phyloP scores from a whole-genome alignment of 1,140 invertebrate genomes.

The Drosophila persimilis region DNA sequence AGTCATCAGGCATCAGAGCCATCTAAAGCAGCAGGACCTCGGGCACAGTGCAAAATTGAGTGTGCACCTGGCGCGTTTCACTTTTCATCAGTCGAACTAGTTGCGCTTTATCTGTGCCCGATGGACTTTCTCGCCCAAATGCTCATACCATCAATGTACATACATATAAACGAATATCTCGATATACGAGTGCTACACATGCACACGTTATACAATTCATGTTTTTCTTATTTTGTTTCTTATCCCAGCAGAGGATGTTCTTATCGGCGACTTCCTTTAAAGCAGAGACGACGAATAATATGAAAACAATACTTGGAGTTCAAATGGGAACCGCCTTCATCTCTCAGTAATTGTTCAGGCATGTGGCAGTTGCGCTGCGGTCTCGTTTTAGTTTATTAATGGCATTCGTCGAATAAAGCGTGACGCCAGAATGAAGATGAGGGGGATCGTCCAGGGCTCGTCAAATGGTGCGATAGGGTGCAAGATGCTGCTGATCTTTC shows the following conservation, averaged over 20 bases:
- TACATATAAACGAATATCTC: constrained; percentile 2
- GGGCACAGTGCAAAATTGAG: no score
- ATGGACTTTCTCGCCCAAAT: constrained; percentile 21
- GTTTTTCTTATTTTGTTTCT: neutral
- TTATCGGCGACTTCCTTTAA: constrained; percentile 48
- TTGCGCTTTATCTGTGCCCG: no score
- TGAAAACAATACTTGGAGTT: constrained; percentile 18
- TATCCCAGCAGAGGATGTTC: constrained; percentile 40
- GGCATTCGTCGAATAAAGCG: constrained; percentile 30
- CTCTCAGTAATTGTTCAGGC: constrained; percentile 16
- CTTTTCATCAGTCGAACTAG: no score
- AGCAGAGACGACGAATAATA: constrained; percentile 12
- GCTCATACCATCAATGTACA: constrained; percentile 12
- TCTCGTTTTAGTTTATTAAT: constrained; percentile 50
- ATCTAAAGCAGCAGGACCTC: no score
- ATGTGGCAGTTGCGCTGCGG: constrained; percentile 17
- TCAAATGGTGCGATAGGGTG: no score
- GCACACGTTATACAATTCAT: neutral
- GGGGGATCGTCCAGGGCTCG: constrained; percentile 13
- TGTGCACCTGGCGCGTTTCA: no score
- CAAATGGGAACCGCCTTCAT: constrained; percentile 13
- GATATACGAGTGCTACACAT: neutral
- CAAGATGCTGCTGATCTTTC: constrained; percentile 16
- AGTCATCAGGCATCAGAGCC: no score
- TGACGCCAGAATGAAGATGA: constrained; percentile 18